These are phyloP conservation scores for Microhierax caerulescens DNA, from an alignment of 2,797 vertebrate genomes.

Conservation along the genomic window DNA sequence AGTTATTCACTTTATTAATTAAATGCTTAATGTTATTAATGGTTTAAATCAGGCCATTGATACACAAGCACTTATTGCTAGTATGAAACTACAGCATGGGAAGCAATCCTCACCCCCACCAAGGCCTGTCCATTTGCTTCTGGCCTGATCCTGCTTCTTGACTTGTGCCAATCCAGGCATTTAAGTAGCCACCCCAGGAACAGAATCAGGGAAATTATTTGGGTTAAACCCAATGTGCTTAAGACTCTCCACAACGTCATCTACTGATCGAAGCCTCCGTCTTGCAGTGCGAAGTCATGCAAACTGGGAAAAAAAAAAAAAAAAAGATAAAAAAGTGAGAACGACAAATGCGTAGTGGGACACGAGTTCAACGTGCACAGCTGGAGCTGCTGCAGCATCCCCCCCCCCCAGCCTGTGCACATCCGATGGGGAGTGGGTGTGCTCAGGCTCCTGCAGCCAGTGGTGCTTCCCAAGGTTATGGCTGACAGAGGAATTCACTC, in stretches of 20 bases:
- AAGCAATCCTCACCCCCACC: not conserved
- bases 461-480: not conserved
- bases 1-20: conserved; percentile 48
- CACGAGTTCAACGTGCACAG: not conserved
- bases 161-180: not conserved
- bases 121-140: not conserved
- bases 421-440: not conserved
- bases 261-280: not conserved
- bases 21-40: not conserved
- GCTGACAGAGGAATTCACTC: not conserved
- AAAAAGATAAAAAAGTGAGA: not conserved
- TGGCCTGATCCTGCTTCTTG: not conserved
- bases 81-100: not conserved
- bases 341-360: not conserved
- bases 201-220: not conserved
- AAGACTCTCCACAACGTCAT: not conserved
- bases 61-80: not conserved
- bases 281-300: not conserved
- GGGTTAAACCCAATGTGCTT: not conserved
- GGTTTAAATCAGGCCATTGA: not conserved
- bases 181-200: not conserved
- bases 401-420: not conserved
- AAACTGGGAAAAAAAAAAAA: not conserved
- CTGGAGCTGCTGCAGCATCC: not conserved
- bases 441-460: not conserved